A percentile compares a stretch with the other conserved stretches of the same genome.
These are phyloP conservation scores for Archips crataeganus DNA, from an alignment of 2,888 invertebrate genomes.

Conservation along the genomic window DNA sequence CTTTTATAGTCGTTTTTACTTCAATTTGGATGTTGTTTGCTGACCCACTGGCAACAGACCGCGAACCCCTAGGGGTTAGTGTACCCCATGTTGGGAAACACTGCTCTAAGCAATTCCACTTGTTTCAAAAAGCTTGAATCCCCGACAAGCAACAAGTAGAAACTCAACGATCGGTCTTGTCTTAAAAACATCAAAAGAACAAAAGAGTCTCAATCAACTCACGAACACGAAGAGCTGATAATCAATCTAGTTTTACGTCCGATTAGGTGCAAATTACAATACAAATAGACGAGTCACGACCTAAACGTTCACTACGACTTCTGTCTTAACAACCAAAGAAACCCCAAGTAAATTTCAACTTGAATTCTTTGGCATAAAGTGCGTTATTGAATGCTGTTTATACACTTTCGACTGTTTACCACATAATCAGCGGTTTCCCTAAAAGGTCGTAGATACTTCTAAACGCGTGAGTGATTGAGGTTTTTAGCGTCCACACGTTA, in stretches of 20 bases:
- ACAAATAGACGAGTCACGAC: constrained; percentile 83
- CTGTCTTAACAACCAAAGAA: constrained; percentile 9
- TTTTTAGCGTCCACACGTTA: constrained; percentile 53
- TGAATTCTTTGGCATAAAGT: constrained; percentile 42
- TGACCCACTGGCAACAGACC: too few relatives aligned
- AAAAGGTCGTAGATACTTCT: constrained; percentile 54
- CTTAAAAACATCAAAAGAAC: constrained; percentile 62
- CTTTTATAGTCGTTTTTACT: too few relatives aligned
- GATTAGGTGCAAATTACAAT: constrained; percentile 84
- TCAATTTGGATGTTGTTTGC: too few relatives aligned
- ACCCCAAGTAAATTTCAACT: constrained; percentile 3
- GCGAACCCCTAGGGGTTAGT: too few relatives aligned
- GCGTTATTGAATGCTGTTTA: constrained; percentile 42
- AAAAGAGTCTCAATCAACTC: constrained; percentile 67
- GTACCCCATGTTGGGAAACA: neutral
- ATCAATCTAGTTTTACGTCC: constrained; percentile 83
- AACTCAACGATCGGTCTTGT: constrained; percentile 63
- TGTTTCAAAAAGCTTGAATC: neutral
- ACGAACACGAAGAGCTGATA: constrained; percentile 69
- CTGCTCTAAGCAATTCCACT: neutral
- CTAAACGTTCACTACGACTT: constrained; percentile 42
- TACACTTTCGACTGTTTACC: constrained; percentile 45
- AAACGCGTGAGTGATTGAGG: constrained; percentile 53
- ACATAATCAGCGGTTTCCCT: constrained; percentile 42
- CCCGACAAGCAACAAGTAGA: constrained; percentile 24